phyloP scores from a whole-genome alignment of 1,140 invertebrate genomes.

The Rhyacophila brunnea region DNA sequence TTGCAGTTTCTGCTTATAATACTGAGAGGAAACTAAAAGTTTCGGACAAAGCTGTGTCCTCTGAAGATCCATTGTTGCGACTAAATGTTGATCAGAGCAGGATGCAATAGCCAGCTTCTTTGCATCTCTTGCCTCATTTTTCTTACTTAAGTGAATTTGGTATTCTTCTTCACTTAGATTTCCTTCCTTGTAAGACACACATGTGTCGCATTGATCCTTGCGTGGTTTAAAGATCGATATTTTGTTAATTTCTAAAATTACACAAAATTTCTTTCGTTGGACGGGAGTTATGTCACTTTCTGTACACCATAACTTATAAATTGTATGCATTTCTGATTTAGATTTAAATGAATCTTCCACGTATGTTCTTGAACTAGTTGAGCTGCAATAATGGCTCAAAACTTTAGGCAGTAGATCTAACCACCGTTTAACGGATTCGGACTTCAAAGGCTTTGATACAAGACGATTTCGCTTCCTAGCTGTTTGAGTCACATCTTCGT shows the following conservation, averaged over 20 bases:
- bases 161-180: conserved; percentile 1
- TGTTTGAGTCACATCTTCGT: too few relatives aligned
- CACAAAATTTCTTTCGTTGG: not conserved
- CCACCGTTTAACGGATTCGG: too few relatives aligned
- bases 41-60: conserved; percentile 4
- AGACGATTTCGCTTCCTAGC: too few relatives aligned
- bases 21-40: too few relatives aligned
- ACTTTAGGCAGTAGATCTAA: too few relatives aligned
- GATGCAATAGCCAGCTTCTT: conserved; percentile 3
- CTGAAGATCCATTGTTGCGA: conserved; percentile 1
- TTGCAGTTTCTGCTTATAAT: not conserved
- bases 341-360: not conserved
- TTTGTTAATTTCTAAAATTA: too few relatives aligned
- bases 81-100: conserved; percentile 4
- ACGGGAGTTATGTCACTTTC: not conserved
- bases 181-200: too few relatives aligned
- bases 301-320: not conserved
- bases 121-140: conserved; percentile 4
- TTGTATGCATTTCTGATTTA: conserved; percentile 1
- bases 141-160: conserved; percentile 1
- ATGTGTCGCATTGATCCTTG: too few relatives aligned
- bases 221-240: too few relatives aligned
- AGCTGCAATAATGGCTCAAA: not conserved
- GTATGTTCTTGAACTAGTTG: conserved; percentile 3
- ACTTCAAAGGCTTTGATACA: too few relatives aligned